These are phyloP conservation scores for Ctenopoma kingsleyae DNA, from an alignment of 2,797 vertebrate species.

Conservation along the genomic window DNA sequence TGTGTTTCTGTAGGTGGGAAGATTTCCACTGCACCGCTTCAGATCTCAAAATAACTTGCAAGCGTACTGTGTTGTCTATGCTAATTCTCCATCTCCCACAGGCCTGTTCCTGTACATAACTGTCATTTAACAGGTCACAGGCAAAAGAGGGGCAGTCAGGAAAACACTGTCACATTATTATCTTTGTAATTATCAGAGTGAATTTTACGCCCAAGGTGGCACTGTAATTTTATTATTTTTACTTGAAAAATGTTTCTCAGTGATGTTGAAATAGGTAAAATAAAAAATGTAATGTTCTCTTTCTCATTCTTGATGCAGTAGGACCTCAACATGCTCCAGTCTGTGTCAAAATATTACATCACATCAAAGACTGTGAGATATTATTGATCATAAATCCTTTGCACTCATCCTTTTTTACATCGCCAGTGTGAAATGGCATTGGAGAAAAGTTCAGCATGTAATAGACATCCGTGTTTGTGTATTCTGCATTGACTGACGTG, in stretches of 20 bases:
- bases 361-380: neutral
- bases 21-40: slow-evolving; percentile 54
- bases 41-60: slow-evolving; percentile 67
- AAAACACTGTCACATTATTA: slow-evolving; percentile 61
- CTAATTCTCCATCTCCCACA: slow-evolving; percentile 63
- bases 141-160: neutral
- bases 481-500: slow-evolving; percentile 20
- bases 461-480: slow-evolving; percentile 38
- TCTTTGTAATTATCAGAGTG: slow-evolving; percentile 55
- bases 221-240: slow-evolving; percentile 31
- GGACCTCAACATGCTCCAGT: neutral
- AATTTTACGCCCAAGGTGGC: slow-evolving; percentile 20
- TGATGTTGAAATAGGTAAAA: slow-evolving; percentile 8
- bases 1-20: slow-evolving; percentile 58
- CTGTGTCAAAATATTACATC: neutral
- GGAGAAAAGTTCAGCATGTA: slow-evolving; percentile 26
- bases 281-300: neutral
- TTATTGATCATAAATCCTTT: slow-evolving; percentile 12
- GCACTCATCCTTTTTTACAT: neutral
- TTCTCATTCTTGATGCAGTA: neutral
- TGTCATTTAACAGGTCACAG: slow-evolving; percentile 63
- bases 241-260: neutral
- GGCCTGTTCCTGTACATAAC: slow-evolving; percentile 56
- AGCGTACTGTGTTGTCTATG: slow-evolving; percentile 49
- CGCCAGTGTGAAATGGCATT: neutral